phyloP scores from a whole-genome alignment of 92 coral and sea anemone species.

The Bergia sp. region DNA sequence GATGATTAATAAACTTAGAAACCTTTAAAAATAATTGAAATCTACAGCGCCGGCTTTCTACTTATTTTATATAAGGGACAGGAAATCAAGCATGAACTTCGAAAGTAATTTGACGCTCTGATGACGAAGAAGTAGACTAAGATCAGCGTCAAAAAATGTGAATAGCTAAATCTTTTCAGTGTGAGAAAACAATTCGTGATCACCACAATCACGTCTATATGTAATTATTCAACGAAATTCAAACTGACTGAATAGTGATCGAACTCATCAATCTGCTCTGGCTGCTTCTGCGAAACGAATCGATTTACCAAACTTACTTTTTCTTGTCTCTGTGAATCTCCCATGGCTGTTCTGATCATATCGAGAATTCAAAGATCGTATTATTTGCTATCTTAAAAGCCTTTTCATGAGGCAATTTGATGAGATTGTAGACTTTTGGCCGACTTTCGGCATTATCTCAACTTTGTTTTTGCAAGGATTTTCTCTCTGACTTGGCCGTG shows the following conservation, averaged over 20 bases:
- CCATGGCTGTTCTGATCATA: slow-evolving; percentile 74
- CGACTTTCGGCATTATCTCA: slow-evolving; percentile 24
- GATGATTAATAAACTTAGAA: slow-evolving; percentile 11
- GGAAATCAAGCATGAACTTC: slow-evolving; percentile 1
- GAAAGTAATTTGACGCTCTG: background rate
- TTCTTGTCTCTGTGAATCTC: slow-evolving; percentile 54
- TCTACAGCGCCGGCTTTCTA: background rate
- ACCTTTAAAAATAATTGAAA: slow-evolving; percentile 2
- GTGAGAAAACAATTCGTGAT: background rate
- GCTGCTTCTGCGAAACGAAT: background rate
- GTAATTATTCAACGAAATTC: slow-evolving; percentile 22
- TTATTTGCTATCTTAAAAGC: slow-evolving; percentile 9
- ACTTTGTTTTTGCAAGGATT: slow-evolving; percentile 3
- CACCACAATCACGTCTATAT: background rate
- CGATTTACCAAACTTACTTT: slow-evolving; percentile 55
- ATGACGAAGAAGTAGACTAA: background rate
- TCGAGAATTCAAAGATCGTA: background rate
- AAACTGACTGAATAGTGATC: background rate
- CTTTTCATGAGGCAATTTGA: slow-evolving; percentile 5
- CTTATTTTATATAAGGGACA: background rate
- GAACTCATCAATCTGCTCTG: background rate
- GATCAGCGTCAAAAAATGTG: background rate
- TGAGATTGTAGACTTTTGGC: background rate
- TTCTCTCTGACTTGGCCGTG: slow-evolving; percentile 25
- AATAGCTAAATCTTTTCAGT: background rate